Percentiles rank a stretch among this genome's conserved stretches.
These are phyloP conservation scores for Drosophila fungiperda DNA, from an alignment of 2,888 invertebrate genomes.

Conservation along the genomic window DNA sequence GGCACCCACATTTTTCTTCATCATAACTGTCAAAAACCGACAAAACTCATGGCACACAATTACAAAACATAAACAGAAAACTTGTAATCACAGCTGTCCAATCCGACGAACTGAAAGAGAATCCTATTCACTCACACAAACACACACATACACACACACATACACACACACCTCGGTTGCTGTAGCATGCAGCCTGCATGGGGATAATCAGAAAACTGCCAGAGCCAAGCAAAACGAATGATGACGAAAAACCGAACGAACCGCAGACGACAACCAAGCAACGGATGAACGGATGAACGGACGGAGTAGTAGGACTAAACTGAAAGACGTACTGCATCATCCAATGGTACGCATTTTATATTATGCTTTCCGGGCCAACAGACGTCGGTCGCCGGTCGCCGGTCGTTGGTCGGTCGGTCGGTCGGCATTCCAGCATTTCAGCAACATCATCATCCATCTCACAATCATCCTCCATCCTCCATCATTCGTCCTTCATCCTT, in stretches of 20 bases:
- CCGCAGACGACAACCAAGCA: constrained; percentile 36
- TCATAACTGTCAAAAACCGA: constrained; percentile 77
- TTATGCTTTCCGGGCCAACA: constrained; percentile 62
- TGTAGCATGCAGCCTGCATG: background rate
- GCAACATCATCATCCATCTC: constrained; percentile 22
- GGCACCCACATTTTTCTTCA: constrained; percentile 70
- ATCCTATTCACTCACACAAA: background rate
- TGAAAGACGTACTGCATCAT: constrained; percentile 58
- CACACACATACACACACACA: background rate
- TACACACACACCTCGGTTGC: background rate
- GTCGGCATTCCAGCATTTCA: constrained; percentile 22
- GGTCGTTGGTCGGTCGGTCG: constrained; percentile 2
- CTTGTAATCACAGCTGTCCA: constrained; percentile 79
- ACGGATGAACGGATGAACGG: constrained; percentile 2
- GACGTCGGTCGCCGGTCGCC: constrained; percentile 35
- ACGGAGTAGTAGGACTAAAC: background rate
- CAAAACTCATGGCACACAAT: constrained; percentile 72
- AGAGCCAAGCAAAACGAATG: constrained; percentile 60
- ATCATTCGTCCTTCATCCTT: constrained; percentile 13
- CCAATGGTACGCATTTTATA: constrained; percentile 57
- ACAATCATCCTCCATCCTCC: constrained; percentile 1
- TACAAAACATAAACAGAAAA: constrained; percentile 75
- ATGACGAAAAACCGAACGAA: constrained; percentile 47
- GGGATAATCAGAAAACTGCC: constrained; percentile 74
- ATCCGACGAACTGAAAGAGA: constrained; percentile 52